A percentile compares a stretch with the other conserved stretches of the same genome.
Conservation (phyloP, 2,888 invertebrate genomes). For the Tricholauxania praeusta region DNA sequence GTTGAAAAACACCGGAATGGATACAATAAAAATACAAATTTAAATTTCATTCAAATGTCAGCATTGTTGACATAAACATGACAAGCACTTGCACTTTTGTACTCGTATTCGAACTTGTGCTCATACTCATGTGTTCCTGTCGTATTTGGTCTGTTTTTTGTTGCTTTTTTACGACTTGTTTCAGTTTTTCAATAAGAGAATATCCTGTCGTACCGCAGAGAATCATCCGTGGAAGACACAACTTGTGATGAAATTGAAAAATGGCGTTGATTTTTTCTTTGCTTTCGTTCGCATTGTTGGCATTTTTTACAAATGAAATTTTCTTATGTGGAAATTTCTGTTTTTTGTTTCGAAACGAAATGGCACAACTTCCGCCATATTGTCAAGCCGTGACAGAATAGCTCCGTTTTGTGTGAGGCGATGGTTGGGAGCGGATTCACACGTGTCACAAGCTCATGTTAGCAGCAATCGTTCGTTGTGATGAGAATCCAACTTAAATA, state of each 20-base stretch:
- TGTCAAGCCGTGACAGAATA: constrained; percentile 36
- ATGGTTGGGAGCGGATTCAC: constrained; percentile 8
- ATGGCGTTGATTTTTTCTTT: constrained; percentile 44
- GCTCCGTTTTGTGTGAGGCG: not conserved
- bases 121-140: not conserved
- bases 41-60: constrained; percentile 52
- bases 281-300: not conserved
- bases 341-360: not conserved
- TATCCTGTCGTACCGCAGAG: not conserved
- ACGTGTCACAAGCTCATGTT: constrained; percentile 45
- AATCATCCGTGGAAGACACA: constrained; percentile 27
- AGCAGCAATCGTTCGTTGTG: constrained; percentile 17
- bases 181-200: not conserved
- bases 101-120: constrained; percentile 11
- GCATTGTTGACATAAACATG: constrained; percentile 51
- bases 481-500: constrained; percentile 10
- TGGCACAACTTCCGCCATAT: constrained; percentile 1
- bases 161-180: not conserved
- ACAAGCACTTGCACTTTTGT: constrained; percentile 52
- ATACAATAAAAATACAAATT: constrained; percentile 38
- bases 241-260: constrained; percentile 49
- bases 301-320: constrained; percentile 7
- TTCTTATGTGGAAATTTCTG: not conserved
- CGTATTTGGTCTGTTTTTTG: not conserved
- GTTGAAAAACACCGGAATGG: not conserved